These are phyloP conservation scores for Cephus pulcher DNA, from an alignment of 2,888 invertebrate species.

Conservation along the genomic window DNA sequence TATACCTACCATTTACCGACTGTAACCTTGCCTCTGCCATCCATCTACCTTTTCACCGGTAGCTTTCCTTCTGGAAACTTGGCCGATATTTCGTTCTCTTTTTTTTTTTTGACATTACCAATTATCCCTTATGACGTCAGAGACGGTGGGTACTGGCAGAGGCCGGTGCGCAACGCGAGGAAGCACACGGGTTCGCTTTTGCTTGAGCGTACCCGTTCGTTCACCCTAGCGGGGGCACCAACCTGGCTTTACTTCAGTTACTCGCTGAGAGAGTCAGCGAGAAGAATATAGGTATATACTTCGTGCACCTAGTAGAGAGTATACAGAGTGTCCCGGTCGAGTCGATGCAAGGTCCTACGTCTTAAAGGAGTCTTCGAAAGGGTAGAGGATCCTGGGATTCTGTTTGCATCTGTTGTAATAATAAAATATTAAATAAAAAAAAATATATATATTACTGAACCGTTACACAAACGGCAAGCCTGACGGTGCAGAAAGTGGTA, in stretches of 20 bases:
- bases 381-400: not conserved
- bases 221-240: slow-evolving; percentile 67
- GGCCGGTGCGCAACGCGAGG: slow-evolving; percentile 34
- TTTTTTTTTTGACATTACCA: slow-evolving; percentile 14
- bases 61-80: not conserved
- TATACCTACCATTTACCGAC: not conserved
- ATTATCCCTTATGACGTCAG: slow-evolving; percentile 38
- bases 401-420: too few relatives aligned
- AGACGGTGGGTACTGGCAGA: slow-evolving; percentile 29
- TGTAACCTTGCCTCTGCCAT: not conserved
- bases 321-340: slow-evolving; percentile 56
- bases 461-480: not conserved
- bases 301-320: slow-evolving; percentile 51
- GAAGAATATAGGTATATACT: slow-evolving; percentile 17
- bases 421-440: not conserved
- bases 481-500: not conserved
- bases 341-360: slow-evolving; percentile 42
- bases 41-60: not conserved
- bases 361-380: not conserved
- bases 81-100: not conserved
- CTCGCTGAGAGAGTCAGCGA: slow-evolving; percentile 51
- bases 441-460: not conserved
- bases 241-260: slow-evolving; percentile 66
- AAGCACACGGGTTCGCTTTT: slow-evolving; percentile 61
- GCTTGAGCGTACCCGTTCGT: slow-evolving; percentile 63